Conservation (phyloP, 2,113 vertebrate species). For the Notechis scutatus region DNA sequence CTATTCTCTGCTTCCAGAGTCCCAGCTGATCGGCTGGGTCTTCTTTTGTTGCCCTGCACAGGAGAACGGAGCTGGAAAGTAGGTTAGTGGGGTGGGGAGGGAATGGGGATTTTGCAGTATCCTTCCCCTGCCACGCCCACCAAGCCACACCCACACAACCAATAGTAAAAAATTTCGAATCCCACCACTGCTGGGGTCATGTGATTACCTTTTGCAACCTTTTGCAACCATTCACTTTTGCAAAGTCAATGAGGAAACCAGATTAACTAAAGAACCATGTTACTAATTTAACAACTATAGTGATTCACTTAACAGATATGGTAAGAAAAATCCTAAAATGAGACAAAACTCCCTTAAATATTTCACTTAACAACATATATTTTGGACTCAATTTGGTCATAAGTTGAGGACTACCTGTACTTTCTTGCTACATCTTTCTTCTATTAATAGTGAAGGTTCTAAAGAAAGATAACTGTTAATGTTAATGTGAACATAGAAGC, state of each 20-base stretch:
- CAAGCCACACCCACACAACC: too few relatives aligned
- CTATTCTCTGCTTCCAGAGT: too few relatives aligned
- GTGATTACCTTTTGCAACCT: neutral
- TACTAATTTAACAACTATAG: neutral
- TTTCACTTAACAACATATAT: neutral
- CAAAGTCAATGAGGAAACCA: neutral
- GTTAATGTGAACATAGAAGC: neutral
- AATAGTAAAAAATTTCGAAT: too few relatives aligned
- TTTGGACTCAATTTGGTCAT: neutral
- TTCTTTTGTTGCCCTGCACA: too few relatives aligned
- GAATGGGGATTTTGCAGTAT: too few relatives aligned
- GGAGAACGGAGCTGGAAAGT: too few relatives aligned
- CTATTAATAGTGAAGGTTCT: neutral
- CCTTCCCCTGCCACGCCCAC: too few relatives aligned
- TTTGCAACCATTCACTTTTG: neutral
- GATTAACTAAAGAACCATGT: neutral
- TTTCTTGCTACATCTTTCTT: neutral
- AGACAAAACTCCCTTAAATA: neutral
- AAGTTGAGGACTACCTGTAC: neutral
- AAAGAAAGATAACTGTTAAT: neutral
- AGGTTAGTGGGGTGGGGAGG: too few relatives aligned
- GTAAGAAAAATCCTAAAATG: neutral
- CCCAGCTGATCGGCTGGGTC: too few relatives aligned
- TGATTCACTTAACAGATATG: neutral
- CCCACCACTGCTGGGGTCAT: neutral